Base-by-base conservation (phyloP, 2,888 invertebrate genomes). In the Phortica magna region DNA sequence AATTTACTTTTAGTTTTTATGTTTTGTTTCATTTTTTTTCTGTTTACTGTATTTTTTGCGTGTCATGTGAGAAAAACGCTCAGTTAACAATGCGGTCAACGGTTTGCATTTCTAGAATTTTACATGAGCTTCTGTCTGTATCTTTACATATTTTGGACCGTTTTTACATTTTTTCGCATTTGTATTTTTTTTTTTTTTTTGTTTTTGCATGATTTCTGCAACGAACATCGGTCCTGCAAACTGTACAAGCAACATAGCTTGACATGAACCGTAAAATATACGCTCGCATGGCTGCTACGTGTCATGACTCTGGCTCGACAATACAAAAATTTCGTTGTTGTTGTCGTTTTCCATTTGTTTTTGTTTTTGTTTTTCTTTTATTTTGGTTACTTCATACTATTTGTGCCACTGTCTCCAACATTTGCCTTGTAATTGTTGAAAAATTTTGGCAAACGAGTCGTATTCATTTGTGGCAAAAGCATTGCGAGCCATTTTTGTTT, bases 31-130 rank as follows among this genome's bases (percentile, higher is more conserved):
- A 5, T 65, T 65, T n/a, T 65, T 65, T 31, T 65, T 65, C 12
- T 41, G 14, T 31, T 65, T 65, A n/a, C 9, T 65, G 31, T 31
- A 39, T 59, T 65, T 19, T 70, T 55, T 55, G 10, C 53, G 53
- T 55, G 48, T 22, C 42, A 31, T 55, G 31, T 55, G 70, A 22
- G 70, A 14, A 71, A 71, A 71, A 31, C 31, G 31, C 70, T 53
- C 43, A 55, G 53, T 53, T 71, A 55, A 71, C 70, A 71, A 71
- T 71, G 70, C 70, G 70, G 70, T 71, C 70, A 71, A 71, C 53
- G 55, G 43, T 71, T 71, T 71, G 70, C 70, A 71, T 71, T 71
- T 71, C 53, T 71, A 55, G 70, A 71, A 71, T 71, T 72, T 73
- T 17, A n/a, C 65, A 57, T 43, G 57, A 42, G 31, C 42, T 53